Evolutionary conservation across 2,888 invertebrate species (phyloP).

Genomic region (Ennomos fuscantarius): DNA sequence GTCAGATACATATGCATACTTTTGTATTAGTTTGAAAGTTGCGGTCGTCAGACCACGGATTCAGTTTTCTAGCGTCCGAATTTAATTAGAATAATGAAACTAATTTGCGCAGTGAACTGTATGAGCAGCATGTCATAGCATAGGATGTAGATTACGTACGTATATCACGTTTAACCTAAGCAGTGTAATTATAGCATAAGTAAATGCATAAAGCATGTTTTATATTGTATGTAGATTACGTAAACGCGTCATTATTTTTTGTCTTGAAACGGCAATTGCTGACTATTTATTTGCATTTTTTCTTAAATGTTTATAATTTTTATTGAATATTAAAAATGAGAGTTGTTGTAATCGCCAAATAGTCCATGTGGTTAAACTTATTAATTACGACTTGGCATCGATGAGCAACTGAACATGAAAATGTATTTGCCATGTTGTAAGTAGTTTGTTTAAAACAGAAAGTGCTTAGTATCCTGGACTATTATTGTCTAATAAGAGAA

Average conservation of each 20-base stretch:
- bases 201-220: conserved; percentile 80
- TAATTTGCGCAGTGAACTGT: conserved; percentile 52
- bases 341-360: conserved; percentile 75
- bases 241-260: conserved; percentile 74
- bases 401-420: conserved; percentile 32
- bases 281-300: conserved; percentile 84
- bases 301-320: conserved; percentile 81
- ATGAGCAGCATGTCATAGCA: conserved; percentile 56
- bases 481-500: conserved; percentile 77
- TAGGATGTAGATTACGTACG: conserved; percentile 69
- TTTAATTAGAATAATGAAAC: conserved; percentile 14
- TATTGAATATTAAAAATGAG: conserved; percentile 59
- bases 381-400: conserved; percentile 49
- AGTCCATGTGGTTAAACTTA: conserved; percentile 49
- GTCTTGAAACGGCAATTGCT: conserved; percentile 72
- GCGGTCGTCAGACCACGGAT: too few relatives aligned
- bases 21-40: too few relatives aligned
- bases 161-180: conserved; percentile 71
- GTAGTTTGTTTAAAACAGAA: conserved; percentile 50
- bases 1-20: too few relatives aligned
- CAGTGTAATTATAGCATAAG: conserved; percentile 81
- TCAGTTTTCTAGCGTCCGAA: conserved; percentile 15
- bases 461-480: conserved; percentile 69
- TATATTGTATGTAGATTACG: conserved; percentile 80
- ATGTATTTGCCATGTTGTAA: conserved; percentile 54